Evolutionary conservation across 2,113 vertebrate genomes (phyloP).

Genomic region (Geococcyx californianus): DNA sequence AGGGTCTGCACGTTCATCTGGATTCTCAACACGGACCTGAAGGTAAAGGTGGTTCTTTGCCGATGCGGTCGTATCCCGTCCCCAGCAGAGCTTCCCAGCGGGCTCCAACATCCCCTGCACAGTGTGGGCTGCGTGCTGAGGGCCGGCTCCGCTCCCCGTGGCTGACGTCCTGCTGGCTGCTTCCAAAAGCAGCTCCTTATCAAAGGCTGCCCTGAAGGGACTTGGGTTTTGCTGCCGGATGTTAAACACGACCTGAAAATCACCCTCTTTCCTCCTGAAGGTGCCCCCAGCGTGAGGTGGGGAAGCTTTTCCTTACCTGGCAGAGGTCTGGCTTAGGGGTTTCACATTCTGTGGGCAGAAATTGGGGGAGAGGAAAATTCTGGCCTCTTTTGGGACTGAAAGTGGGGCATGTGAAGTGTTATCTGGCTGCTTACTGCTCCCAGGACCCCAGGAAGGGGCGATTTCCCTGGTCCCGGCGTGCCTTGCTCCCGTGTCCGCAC

Average conservation of each 20-base stretch:
- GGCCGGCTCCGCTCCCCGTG: not conserved
- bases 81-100: not conserved
- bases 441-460: rapidly evolving
- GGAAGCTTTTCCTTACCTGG: not conserved
- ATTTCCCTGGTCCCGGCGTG: not conserved
- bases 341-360: not conserved
- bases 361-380: not conserved
- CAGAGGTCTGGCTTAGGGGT: not conserved
- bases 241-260: not conserved
- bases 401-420: rapidly evolving
- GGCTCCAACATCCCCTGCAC: not conserved
- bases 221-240: not conserved
- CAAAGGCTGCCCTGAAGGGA: not conserved
- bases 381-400: not conserved
- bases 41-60: constrained; percentile 71
- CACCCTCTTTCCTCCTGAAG: too few relatives aligned
- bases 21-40: constrained; percentile 96
- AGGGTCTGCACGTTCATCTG: constrained; percentile 93
- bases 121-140: rapidly evolving
- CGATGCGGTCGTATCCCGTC: not conserved
- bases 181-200: rapidly evolving
- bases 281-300: not conserved
- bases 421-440: not conserved
- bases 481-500: rapidly evolving
- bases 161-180: not conserved